These are phyloP conservation scores for Lamprotornis superbus DNA, from an alignment of 2,113 vertebrate species.

Conservation along the genomic window DNA sequence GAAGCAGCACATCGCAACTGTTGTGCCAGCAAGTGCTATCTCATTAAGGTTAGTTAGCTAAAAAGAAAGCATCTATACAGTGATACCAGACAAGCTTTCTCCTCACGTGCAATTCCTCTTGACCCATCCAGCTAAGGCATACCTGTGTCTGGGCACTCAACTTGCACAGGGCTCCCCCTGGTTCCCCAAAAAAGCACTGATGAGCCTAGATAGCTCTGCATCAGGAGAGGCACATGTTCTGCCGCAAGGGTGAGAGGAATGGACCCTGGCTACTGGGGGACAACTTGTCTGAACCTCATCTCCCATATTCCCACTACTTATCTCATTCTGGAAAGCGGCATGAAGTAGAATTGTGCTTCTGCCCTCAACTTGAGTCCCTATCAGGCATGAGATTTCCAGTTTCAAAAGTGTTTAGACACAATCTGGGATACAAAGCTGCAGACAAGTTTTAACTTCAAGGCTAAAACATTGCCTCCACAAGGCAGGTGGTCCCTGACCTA, in stretches of 20 bases:
- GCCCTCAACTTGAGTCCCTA: background rate
- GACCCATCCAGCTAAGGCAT: background rate
- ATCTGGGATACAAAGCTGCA: accelerated
- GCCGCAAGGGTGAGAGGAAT: background rate
- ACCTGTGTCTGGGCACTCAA: accelerated
- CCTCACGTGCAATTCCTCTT: accelerated
- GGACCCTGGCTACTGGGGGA: background rate
- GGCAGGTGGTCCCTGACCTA: background rate
- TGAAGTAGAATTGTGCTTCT: background rate
- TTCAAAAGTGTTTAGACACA: background rate
- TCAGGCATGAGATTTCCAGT: background rate
- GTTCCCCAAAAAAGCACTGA: background rate
- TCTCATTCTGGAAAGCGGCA: background rate
- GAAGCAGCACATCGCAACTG: background rate
- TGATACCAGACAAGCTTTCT: too few species aligned
- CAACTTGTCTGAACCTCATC: background rate
- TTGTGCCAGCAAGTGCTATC: background rate
- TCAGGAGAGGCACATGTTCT: accelerated
- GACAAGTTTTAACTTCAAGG: background rate
- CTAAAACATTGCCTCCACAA: accelerated
- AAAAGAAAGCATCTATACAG: background rate
- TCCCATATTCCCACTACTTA: background rate
- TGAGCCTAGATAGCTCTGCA: background rate
- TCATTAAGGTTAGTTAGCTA: accelerated
- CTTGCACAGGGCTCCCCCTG: background rate